Evolutionary conservation across 2,797 vertebrate species (phyloP).

Genomic region (Clarias laeviceps): DNA sequence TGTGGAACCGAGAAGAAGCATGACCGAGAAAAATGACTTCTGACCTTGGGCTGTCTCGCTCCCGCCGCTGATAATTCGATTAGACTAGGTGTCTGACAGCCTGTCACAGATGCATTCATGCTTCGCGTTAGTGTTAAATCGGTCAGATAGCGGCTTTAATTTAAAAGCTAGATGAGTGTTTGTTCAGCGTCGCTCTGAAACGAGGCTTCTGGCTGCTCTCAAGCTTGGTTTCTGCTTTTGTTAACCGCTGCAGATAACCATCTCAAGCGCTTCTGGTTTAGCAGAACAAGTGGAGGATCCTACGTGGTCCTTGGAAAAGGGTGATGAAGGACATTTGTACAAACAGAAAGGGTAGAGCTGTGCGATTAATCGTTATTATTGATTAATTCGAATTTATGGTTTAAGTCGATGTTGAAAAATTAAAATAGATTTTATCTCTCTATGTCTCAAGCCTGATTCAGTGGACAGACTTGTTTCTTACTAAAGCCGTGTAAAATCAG

Average conservation of each 20-base stretch:
- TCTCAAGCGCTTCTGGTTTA: background rate
- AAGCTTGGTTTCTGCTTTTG: no score
- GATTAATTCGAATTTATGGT: no score
- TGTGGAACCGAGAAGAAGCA: conserved; percentile 10
- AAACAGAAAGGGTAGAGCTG: background rate
- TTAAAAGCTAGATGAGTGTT: conserved; percentile 1
- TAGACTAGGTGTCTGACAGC: background rate
- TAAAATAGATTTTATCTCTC: no score
- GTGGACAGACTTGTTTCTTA: no score
- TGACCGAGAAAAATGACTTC: background rate
- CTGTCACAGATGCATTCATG: background rate
- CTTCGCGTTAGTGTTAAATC: background rate
- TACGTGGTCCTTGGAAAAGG: background rate
- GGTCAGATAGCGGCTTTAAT: background rate
- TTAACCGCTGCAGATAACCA: background rate
- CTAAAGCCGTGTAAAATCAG: no score
- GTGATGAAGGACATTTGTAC: background rate
- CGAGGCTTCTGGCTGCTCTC: background rate
- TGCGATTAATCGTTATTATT: no score
- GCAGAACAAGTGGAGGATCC: background rate
- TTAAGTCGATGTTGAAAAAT: no score
- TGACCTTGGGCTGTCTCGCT: conserved; percentile 26
- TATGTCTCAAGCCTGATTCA: no score
- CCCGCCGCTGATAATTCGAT: conserved; percentile 6
- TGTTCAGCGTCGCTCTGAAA: background rate